Conservation (phyloP, 2,888 invertebrate species). For the Graphium colonna region DNA sequence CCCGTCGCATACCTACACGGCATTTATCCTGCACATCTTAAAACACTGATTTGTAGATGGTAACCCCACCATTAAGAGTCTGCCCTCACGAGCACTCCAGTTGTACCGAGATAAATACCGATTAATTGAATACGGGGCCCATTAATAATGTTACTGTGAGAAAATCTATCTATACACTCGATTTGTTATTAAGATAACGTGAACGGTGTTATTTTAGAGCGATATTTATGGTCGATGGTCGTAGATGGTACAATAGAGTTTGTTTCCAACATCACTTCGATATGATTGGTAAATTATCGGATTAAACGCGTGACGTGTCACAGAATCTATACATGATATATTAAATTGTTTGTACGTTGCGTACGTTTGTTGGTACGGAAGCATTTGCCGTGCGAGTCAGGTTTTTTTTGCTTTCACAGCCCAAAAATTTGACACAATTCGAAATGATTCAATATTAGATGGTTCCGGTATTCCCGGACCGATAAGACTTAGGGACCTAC, state of each 20-base stretch:
- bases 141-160: constrained; percentile 57
- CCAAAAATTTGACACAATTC: no score
- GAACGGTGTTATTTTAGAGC: constrained; percentile 48
- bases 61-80: constrained; percentile 6
- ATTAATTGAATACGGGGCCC: constrained; percentile 63
- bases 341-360: no score
- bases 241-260: constrained; percentile 7
- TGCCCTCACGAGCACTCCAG: constrained; percentile 39
- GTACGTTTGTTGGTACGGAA: no score
- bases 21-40: constrained; percentile 4
- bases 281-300: no score
- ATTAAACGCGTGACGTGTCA: no score
- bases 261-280: no score
- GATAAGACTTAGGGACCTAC: no score
- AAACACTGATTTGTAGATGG: constrained; percentile 16
- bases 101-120: constrained; percentile 48
- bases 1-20: not conserved
- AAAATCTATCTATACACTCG: constrained; percentile 61
- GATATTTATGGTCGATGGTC: constrained; percentile 24
- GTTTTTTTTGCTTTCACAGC: no score
- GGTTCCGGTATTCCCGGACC: no score
- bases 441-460: no score
- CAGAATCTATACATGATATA: no score
- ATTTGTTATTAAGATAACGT: constrained; percentile 70
- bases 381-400: no score